Base-by-base conservation (phyloP, 2,888 invertebrate species). In the Smittia sp. region DNA sequence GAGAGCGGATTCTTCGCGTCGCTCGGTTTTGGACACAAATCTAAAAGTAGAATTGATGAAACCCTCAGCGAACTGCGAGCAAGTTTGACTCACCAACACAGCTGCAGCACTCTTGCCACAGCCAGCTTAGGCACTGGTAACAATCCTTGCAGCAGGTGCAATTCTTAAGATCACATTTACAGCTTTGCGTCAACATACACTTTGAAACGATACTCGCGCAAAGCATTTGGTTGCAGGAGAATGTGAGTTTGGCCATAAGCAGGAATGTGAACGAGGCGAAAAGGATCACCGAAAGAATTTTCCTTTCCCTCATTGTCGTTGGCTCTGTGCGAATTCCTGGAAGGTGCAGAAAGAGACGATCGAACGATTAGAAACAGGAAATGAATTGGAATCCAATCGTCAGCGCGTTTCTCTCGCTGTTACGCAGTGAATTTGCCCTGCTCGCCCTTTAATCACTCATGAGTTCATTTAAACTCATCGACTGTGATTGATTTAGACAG, bases 121-220 rank as follows among this genome's bases (percentile, higher is more conserved):
- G 86, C 78, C 91, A 90, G 77, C 91, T 92, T 74, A 98, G 86
- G 80, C 98, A 98, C 79, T 89, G 91, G 78, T 90, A 91, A 79
- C 98, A 98, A 80, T 96, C 95, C 79, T 92, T 92, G 84, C 96
- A 97, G 80, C 96, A 97, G n/a, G 93, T 90, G 80, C 95, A 95
- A 80, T 93, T 93, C 79, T 89, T 91, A 78, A 94, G 85, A 81
- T 97, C 95, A 83, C 98, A 98, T 82, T 96, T 96, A 84, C 98
- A 98, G 69, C 95, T 93, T 81, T 96, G 94, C 13, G 96, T 96
- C 76, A 98, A 85, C 89, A 97, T 92, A 82, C 98, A 98, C 83
- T 97, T 97, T 79, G 95, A 96, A 68, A 98, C 98, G 73, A 96
- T 91, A 79, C 95, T 94, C 22, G 94, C 97, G 84, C 98, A 98